A percentile compares a stretch with the other conserved stretches of the same genome.
Conservation (phyloP, 2,888 invertebrate genomes). For the Acleris emargana region DNA sequence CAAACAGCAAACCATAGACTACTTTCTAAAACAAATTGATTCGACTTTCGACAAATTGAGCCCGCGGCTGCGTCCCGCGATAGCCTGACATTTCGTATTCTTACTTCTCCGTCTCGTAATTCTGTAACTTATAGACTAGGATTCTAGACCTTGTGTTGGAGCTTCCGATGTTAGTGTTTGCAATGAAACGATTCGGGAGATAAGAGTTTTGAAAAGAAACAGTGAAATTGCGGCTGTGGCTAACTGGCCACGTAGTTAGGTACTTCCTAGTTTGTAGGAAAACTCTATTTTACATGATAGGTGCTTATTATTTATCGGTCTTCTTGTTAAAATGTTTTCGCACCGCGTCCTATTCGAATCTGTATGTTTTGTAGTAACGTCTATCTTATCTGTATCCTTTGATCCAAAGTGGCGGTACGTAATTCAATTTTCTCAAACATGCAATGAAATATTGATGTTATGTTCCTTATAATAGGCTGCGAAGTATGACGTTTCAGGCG, state of each 20-base stretch:
- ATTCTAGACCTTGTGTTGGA: not conserved
- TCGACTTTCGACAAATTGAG: slow-evolving; percentile 78
- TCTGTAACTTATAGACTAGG: not conserved
- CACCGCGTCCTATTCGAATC: no score
- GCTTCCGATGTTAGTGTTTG: not conserved
- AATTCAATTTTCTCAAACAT: no score
- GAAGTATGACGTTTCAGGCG: no score
- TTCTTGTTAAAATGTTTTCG: no score
- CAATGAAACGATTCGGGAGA: not conserved
- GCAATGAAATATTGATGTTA: no score
- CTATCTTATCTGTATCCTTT: no score
- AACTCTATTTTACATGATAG: slow-evolving; percentile 12
- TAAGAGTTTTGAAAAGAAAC: slow-evolving; percentile 1
- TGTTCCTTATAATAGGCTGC: no score
- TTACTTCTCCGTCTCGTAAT: slow-evolving; percentile 43
- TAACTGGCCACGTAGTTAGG: slow-evolving; percentile 30
- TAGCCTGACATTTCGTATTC: slow-evolving; percentile 60
- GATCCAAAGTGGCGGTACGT: no score
- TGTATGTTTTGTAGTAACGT: no score
- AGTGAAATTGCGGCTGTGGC: slow-evolving; percentile 16
- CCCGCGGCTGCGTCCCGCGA: slow-evolving; percentile 49
- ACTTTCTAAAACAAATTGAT: slow-evolving; percentile 82
- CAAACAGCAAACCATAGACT: slow-evolving; percentile 58
- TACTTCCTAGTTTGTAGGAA: slow-evolving; percentile 30
- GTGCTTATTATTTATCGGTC: no score